Conservation (phyloP, 2,797 vertebrate species). For the Diplodus sargus region DNA sequence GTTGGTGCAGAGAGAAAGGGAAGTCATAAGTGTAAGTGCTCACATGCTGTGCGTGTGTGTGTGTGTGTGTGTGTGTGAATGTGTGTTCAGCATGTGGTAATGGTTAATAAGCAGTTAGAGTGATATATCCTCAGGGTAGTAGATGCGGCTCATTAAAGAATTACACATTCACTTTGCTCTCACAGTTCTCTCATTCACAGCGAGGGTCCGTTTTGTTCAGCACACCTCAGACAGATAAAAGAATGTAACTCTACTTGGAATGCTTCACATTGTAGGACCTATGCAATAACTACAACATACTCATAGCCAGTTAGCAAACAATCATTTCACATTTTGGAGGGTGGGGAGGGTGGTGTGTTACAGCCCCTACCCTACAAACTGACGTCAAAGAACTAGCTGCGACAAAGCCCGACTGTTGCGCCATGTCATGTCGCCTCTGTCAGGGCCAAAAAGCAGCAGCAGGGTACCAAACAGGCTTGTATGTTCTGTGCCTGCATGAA, state of each 20-base stretch:
- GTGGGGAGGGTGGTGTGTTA: too few species aligned
- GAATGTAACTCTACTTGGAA: slow-evolving; percentile 23
- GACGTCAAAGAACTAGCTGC: too few species aligned
- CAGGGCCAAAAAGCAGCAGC: too few species aligned
- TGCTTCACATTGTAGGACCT: background rate
- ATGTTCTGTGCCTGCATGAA: too few species aligned
- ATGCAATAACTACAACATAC: background rate
- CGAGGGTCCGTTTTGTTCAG: slow-evolving; percentile 18
- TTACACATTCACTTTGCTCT: slow-evolving; percentile 71
- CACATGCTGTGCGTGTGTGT: slow-evolving; percentile 19
- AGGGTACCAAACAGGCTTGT: too few species aligned
- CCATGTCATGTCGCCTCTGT: too few species aligned
- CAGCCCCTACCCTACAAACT: too few species aligned
- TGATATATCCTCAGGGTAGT: slow-evolving; percentile 57
- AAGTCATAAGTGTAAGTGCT: slow-evolving; percentile 32
- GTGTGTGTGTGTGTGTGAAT: slow-evolving; percentile 6
- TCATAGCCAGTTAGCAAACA: too few species aligned
- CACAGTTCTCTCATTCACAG: slow-evolving; percentile 32
- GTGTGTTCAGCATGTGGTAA: slow-evolving; percentile 42
- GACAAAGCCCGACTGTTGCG: too few species aligned
- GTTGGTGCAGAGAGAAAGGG: slow-evolving; percentile 35
- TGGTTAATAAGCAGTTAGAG: slow-evolving; percentile 67
- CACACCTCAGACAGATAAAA: slow-evolving; percentile 25
- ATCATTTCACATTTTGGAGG: too few species aligned
- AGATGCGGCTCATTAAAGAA: slow-evolving; percentile 73